Evolutionary conservation across 2,797 vertebrate species (phyloP).

Genomic region (Sarcophilus harrisii): DNA sequence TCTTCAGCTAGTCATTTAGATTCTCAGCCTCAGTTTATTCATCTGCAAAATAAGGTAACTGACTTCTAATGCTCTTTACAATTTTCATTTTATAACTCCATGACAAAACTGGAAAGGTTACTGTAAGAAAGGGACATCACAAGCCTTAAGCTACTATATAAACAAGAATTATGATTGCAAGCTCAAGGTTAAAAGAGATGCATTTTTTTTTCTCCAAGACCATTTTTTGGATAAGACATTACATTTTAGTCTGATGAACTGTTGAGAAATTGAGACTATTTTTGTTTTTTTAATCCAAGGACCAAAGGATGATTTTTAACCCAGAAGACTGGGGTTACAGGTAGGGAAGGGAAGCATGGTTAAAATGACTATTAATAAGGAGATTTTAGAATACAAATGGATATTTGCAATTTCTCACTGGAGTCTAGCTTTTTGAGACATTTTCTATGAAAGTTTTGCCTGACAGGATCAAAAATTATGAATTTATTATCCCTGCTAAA

Average conservation of each 20-base stretch:
- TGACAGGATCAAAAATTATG: neutral
- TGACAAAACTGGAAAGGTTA: neutral
- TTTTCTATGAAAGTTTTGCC: conserved; percentile 42
- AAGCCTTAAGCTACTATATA: neutral
- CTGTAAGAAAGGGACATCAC: neutral
- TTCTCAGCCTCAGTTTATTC: neutral
- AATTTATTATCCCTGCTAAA: neutral
- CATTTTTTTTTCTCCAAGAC: conserved; percentile 62
- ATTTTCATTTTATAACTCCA: neutral
- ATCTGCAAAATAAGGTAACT: neutral
- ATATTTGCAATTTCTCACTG: conserved; percentile 9
- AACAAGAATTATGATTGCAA: conserved; percentile 46
- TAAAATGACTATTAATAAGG: neutral
- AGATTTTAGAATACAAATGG: conserved; percentile 8
- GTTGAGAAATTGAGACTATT: conserved; percentile 45
- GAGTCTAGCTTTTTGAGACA: neutral
- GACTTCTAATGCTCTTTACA: neutral
- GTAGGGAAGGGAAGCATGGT: neutral
- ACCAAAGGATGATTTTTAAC: neutral
- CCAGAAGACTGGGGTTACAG: neutral
- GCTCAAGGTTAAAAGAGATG: conserved; percentile 38
- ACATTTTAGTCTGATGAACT: conserved; percentile 37
- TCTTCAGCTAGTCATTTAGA: neutral
- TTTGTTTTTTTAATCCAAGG: conserved; percentile 38
- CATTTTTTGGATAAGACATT: conserved; percentile 68